A percentile compares a stretch with the other conserved stretches of the same genome.
Evolutionary conservation across 2,888 invertebrate genomes (phyloP).

Genomic region (Trissoscelio sp.): DNA sequence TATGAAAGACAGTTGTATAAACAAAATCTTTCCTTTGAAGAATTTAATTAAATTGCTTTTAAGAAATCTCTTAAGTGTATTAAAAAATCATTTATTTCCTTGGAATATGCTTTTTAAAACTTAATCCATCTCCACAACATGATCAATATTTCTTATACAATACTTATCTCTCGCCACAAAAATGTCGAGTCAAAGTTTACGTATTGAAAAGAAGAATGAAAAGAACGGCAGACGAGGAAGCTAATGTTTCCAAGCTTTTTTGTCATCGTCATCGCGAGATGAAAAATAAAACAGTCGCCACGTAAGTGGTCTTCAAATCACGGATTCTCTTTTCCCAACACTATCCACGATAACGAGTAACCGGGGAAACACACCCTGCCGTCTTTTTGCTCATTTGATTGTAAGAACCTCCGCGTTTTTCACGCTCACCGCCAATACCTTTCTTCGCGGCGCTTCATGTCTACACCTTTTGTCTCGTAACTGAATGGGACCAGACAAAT

Average conservation of each 20-base stretch:
- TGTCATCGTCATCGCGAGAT: constrained; percentile 27
- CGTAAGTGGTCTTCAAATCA: constrained; percentile 52
- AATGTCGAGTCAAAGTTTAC: constrained; percentile 29
- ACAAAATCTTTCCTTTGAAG: too few species aligned
- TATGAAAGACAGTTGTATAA: too few species aligned
- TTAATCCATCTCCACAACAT: not conserved
- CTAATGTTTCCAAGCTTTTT: constrained; percentile 29
- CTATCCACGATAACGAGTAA: constrained; percentile 29
- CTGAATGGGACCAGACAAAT: constrained; percentile 42
- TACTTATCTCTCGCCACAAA: constrained; percentile 12
- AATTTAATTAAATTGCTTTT: too few species aligned
- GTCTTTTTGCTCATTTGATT: constrained; percentile 46
- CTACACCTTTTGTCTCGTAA: constrained; percentile 42
- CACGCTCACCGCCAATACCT: constrained; percentile 36
- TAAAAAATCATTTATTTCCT: not conserved
- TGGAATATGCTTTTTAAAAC: not conserved
- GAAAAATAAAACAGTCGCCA: constrained; percentile 44
- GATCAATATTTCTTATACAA: constrained; percentile 17
- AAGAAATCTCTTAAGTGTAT: too few species aligned
- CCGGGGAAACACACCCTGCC: constrained; percentile 15
- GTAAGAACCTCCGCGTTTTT: constrained; percentile 37
- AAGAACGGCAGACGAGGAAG: constrained; percentile 8
- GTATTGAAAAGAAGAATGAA: constrained; percentile 31
- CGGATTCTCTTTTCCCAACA: constrained; percentile 17
- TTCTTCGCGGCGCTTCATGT: constrained; percentile 29